Evolutionary conservation across 2,113 vertebrate species (phyloP).

Genomic region (Istiophorus platypterus): DNA sequence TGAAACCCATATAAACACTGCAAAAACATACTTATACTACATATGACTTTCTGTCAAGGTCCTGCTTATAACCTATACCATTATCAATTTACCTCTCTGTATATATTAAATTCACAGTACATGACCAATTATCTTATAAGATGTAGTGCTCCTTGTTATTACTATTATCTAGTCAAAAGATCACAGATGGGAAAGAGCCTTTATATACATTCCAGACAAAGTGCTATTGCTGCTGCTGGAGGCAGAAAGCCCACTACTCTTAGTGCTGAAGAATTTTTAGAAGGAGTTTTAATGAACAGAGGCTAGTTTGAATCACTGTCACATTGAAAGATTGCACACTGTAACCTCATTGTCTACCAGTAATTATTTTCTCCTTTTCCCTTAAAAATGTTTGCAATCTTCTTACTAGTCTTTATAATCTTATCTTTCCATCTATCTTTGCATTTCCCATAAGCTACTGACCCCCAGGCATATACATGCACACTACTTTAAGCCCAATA

Average conservation of each 20-base stretch:
- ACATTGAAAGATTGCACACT: background rate
- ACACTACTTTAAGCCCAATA: background rate
- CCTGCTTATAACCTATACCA: background rate
- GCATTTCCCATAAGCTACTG: background rate
- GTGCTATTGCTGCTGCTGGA: background rate
- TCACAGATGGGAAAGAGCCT: constrained; percentile 24
- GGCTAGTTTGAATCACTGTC: background rate
- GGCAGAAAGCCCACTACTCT: background rate
- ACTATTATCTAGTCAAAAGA: constrained; percentile 18
- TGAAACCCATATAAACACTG: background rate
- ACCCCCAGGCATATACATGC: background rate
- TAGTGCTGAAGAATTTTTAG: background rate
- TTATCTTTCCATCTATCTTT: background rate
- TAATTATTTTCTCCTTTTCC: background rate
- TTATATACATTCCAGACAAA: constrained; percentile 34
- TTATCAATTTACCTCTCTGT: background rate
- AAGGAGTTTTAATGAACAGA: background rate
- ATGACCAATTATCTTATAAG: background rate
- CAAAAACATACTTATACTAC: background rate
- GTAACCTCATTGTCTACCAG: background rate
- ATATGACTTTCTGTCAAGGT: background rate
- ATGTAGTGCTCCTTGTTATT: constrained; percentile 30
- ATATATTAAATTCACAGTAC: constrained; percentile 3
- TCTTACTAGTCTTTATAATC: background rate
- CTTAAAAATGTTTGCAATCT: background rate